phyloP scores from a whole-genome alignment of 2,113 vertebrate genomes.

The Lota lota region DNA sequence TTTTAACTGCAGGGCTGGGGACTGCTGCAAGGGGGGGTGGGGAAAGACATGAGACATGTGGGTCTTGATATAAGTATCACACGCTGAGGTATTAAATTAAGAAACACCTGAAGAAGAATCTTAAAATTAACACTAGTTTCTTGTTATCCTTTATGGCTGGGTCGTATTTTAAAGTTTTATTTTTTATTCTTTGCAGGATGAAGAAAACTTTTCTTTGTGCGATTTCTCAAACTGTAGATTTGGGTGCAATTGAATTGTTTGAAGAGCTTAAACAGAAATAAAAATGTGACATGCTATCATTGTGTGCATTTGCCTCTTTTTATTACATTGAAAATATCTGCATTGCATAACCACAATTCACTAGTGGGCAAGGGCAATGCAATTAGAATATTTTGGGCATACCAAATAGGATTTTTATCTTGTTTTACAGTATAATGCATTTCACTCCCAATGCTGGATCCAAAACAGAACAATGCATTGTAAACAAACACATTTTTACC shows the following conservation, averaged over 20 bases:
- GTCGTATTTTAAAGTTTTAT: conserved; percentile 75
- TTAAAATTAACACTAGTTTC: conserved; percentile 79
- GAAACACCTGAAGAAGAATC: conserved; percentile 69
- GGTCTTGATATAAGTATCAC: conserved; percentile 70
- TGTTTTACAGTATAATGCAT: no score
- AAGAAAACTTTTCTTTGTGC: conserved; percentile 81
- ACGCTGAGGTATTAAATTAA: conserved; percentile 72
- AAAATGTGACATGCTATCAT: conserved; percentile 75
- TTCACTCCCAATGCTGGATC: no score
- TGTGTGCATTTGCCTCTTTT: not conserved
- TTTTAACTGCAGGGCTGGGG: conserved; percentile 77
- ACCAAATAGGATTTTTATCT: conserved; percentile 5
- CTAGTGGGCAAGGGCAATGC: not conserved
- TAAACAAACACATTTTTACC: conserved; percentile 53
- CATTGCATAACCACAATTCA: not conserved
- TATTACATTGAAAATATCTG: not conserved
- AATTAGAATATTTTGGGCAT: not conserved
- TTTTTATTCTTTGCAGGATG: conserved; percentile 79
- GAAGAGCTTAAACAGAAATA: conserved; percentile 77
- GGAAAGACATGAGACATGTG: conserved; percentile 63
- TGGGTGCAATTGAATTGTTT: conserved; percentile 79
- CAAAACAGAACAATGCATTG: conserved; percentile 5
- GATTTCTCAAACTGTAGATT: conserved; percentile 82
- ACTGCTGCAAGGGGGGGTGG: conserved; percentile 65
- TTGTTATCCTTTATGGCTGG: conserved; percentile 75